Conservation (phyloP, 2,888 invertebrate genomes). For the Sphaerophoria taeniata region DNA sequence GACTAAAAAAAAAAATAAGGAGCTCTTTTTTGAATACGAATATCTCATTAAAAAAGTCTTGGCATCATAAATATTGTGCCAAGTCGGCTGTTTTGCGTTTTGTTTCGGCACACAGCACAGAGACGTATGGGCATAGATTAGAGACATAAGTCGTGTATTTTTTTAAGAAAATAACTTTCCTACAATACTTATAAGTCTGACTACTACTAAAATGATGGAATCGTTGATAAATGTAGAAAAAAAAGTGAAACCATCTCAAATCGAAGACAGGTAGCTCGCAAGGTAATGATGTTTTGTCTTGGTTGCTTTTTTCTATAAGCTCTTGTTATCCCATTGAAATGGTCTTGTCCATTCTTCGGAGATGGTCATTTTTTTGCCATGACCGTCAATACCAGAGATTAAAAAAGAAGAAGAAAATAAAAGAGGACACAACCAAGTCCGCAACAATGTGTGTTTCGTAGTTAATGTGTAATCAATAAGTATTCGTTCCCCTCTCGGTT, state of each 20-base stretch:
- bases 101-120: background rate
- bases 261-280: conserved; percentile 7
- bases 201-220: background rate
- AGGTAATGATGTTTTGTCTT: background rate
- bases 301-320: background rate
- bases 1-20: background rate
- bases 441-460: background rate
- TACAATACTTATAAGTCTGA: background rate
- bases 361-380: background rate
- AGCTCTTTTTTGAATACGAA: conserved; percentile 13
- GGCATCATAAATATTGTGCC: background rate
- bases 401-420: background rate
- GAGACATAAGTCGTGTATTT: background rate
- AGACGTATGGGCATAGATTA: background rate
- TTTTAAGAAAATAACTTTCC: background rate
- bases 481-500: background rate
- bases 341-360: background rate
- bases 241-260: conserved; percentile 7
- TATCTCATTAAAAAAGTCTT: background rate
- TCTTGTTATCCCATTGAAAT: background rate
- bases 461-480: conserved; percentile 7
- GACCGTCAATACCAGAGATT: background rate
- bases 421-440: background rate
- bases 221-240: background rate
- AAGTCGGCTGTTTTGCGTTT: background rate